phyloP scores from a whole-genome alignment of 1,140 invertebrate genomes.

The Brachystomella parvula region DNA sequence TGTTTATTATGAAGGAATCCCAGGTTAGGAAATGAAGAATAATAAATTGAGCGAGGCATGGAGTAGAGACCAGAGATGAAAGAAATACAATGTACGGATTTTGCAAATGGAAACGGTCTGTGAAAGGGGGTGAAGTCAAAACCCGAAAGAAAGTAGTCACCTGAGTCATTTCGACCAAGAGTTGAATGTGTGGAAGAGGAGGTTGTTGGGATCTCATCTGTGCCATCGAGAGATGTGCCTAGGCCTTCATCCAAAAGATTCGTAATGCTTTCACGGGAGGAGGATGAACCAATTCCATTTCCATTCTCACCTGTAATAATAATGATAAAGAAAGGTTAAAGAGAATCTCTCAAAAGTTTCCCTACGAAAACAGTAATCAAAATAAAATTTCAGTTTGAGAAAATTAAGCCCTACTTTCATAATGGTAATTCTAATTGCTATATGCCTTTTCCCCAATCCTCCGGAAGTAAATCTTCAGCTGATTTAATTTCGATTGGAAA shows the following conservation, averaged over 20 bases:
- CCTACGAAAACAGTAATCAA: not conserved
- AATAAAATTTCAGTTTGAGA: not conserved
- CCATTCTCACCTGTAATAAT: slow-evolving; percentile 31
- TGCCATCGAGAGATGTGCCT: slow-evolving; percentile 36
- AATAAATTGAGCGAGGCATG: no score
- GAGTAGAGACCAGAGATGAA: no score
- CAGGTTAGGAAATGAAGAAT: no score
- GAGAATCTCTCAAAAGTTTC: not conserved
- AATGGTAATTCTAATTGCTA: not conserved
- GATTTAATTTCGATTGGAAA: not conserved
- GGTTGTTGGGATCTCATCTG: slow-evolving; percentile 30
- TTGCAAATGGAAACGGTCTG: not conserved
- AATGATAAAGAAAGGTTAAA: not conserved
- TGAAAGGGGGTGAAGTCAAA: not conserved
- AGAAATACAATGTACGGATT: no score
- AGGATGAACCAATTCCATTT: slow-evolving; percentile 1
- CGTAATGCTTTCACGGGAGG: slow-evolving; percentile 32
- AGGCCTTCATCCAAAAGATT: slow-evolving; percentile 38
- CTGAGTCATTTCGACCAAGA: slow-evolving; percentile 35
- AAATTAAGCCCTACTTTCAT: not conserved
- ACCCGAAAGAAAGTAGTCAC: slow-evolving; percentile 17
- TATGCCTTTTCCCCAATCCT: not conserved
- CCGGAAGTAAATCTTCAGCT: not conserved
- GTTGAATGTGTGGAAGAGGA: slow-evolving; percentile 33
- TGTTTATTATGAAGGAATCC: no score